Base-by-base conservation (phyloP, 2,797 vertebrate species). In the Catostomus latipinnis region DNA sequence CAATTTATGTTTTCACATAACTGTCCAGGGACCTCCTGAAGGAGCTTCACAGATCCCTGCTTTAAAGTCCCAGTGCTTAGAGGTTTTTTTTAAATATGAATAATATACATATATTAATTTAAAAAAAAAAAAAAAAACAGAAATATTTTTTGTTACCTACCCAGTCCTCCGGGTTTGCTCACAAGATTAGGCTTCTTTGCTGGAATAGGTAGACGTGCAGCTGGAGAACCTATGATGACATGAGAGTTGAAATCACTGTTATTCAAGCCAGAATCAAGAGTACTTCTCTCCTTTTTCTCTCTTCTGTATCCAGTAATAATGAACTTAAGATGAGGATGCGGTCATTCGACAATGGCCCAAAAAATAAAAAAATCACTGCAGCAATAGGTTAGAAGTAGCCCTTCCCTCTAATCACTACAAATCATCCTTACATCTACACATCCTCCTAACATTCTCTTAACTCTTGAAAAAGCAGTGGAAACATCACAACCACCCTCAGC, bases 151-250 rank as follows among this genome's bases (percentile, higher is more conserved):
- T 65, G 52, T 52, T 8, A 69, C 86, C 84, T 45, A 93, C 93
- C 92, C 6, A 79, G 83, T 53, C 84, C 88, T 77, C 82, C 91
- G 0, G 86, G 89, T 56, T 92, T 91, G 11, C 86, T 87, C 56
- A 92, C 90, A 85, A 85, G 52, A 78, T 93, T 93, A 0, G 87
- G 74, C 18, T 89, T 93, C 83, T 90, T 88, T 91, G 65, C 87
- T 43, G 0, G 74, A 62, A 1, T 85, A 60, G 2, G 82, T 67
- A 0, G 87, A 9, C 62, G 84, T 5, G 82, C 87, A 83, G 81
- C 82, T 0, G 89, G 83, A 4, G 90, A 89, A 10, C 91, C 93
- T 94, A 79, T 74, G 13, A 87, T 72, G 54, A 67, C 57, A 54
- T 18, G 6, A 69, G 56, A 78, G 13, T 46, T 65, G 8, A 65